These are phyloP conservation scores for Sarcophaga bullata DNA, from an alignment of 1,140 invertebrate species.

Conservation along the genomic window DNA sequence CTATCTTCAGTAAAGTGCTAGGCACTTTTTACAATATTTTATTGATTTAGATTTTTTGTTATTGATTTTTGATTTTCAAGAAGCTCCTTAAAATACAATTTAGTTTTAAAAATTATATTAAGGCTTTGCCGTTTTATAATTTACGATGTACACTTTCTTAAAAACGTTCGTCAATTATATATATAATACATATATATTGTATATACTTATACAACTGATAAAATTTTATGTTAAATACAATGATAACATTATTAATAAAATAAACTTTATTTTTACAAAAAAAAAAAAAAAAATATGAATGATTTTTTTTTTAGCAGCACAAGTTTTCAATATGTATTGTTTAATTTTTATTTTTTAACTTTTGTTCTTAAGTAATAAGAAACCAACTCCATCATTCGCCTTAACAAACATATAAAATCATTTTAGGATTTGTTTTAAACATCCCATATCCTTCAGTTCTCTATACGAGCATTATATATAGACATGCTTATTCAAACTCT, in stretches of 20 bases:
- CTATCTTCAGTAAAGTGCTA: background rate
- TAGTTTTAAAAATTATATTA: background rate
- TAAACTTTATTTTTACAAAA: background rate
- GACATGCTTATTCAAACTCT: conserved; percentile 9
- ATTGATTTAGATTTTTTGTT: background rate
- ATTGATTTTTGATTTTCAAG: background rate
- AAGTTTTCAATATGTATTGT: conserved; percentile 23
- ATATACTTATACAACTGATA: conserved; percentile 1
- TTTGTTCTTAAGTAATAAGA: background rate
- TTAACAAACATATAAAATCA: background rate
- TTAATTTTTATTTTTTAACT: background rate
- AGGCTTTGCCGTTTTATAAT: background rate
- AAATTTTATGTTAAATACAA: background rate
- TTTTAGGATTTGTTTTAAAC: background rate
- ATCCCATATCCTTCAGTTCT: background rate
- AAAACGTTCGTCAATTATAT: background rate
- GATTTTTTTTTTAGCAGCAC: conserved; percentile 3
- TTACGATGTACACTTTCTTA: background rate
- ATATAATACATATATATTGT: background rate
- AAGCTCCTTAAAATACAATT: background rate
- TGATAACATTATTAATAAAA: conserved; percentile 9
- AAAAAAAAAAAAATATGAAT: background rate
- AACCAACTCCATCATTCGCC: conserved; percentile 1
- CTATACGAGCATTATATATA: background rate
- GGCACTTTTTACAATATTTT: background rate